Evolutionary conservation across 92 coral and sea anemone genomes (phyloP), one percentile per base, ranked within the genome.

Genomic region (Umimayanthus kanabou): DNA sequence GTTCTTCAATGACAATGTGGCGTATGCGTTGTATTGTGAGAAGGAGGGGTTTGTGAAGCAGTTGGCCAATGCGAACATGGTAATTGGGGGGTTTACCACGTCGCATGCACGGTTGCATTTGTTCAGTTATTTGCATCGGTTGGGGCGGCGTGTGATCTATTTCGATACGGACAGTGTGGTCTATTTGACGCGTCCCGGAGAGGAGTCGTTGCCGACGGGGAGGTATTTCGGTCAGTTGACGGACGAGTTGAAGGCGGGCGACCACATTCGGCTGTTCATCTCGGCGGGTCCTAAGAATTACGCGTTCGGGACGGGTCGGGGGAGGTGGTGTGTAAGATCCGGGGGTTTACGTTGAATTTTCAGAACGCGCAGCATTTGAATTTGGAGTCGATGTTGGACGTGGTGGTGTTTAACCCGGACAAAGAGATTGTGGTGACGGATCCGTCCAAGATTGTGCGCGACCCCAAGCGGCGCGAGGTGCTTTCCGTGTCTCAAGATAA

Each of bases 131-230:
- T 2, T 69, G 6, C 5, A 69, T 2, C 28, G 20, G 73, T n/a
- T 69, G 29, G 73, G 73, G 2, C 8, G 10, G 37, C 37, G 73
- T n/a, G 73, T 69, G 9, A 22, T 69, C 2, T 69, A 69, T 9
- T 69, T 69, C 13, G 73, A 69, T 37, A 69, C 73, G 29, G 73
- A 69, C 73, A 69, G 73, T n/a, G 73, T 69, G 37, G 30, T 69
- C 5, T 69, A 22, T n/a, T 2, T n/a, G 73, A 22, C 73, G 37
- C 73, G 28, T 8, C 73, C 73, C 6, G 73, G 30, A 11, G 73
- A 69, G 28, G 73, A 69, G 29, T 69, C 73, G 4, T 25, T 5
- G 2, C 42, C 42, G 77, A 37, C 13, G n/a, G n/a, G n/a, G n/a
- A n/a, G 20, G 2, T 55, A 55, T 16, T 16, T 55, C 18, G 64